Evolutionary conservation across 2,797 vertebrate genomes (phyloP).

Genomic region (Heterohyrax brucei): DNA sequence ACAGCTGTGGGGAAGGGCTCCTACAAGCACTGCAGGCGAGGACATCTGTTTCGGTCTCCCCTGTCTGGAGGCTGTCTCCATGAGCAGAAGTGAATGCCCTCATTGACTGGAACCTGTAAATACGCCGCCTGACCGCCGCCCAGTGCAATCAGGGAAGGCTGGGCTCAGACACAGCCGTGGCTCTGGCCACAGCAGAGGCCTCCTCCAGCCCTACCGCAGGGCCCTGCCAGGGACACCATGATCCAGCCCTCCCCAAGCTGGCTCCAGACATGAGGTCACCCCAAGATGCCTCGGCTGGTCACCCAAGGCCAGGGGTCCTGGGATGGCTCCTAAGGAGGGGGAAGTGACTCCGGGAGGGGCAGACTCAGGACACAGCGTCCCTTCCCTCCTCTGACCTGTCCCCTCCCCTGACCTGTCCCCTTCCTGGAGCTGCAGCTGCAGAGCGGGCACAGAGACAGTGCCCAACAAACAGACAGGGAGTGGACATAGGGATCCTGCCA

Average conservation of each 20-base stretch:
- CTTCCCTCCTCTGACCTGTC: background rate
- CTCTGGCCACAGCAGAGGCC: background rate
- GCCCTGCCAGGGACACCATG: background rate
- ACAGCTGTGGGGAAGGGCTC: background rate
- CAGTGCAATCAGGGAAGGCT: background rate
- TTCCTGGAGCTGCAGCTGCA: background rate
- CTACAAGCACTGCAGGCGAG: background rate
- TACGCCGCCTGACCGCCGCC: background rate
- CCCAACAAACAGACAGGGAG: background rate
- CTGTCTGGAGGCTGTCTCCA: background rate
- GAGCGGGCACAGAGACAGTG: background rate
- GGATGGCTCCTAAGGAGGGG: conserved; percentile 17
- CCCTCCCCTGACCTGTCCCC: background rate
- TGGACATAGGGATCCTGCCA: fast-evolving
- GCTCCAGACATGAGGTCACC: conserved; percentile 83
- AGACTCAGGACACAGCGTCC: background rate
- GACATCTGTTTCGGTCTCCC: background rate
- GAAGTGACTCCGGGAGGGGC: background rate
- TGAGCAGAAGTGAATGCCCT: background rate
- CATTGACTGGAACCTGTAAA: background rate
- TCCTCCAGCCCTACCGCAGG: background rate
- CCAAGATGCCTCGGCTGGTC: background rate
- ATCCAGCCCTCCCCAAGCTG: background rate
- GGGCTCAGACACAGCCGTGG: background rate
- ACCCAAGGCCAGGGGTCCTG: conserved; percentile 12